Evolutionary conservation across 2,797 vertebrate genomes (phyloP).

Genomic region (Phalanger gymnotis): DNA sequence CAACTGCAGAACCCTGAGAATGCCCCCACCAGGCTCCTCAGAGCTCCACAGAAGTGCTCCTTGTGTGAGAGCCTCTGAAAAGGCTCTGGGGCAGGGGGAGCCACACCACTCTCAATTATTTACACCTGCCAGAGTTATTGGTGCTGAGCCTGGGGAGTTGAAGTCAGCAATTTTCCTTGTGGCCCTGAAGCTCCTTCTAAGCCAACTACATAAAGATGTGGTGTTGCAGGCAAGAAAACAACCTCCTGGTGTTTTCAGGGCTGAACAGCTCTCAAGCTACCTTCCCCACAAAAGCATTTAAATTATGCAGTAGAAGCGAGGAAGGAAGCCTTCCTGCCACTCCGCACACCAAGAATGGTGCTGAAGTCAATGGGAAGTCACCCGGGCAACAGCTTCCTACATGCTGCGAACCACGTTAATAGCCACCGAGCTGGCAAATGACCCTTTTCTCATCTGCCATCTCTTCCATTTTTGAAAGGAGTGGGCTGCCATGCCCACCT

Average conservation of each 20-base stretch:
- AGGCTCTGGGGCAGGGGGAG: neutral
- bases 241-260: slow-evolving; percentile 21
- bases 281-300: slow-evolving; percentile 29
- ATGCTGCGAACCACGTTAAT: neutral
- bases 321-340: neutral
- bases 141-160: slow-evolving; percentile 17
- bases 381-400: neutral
- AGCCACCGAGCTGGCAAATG: neutral
- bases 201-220: slow-evolving; percentile 45
- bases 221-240: slow-evolving; percentile 1
- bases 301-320: neutral
- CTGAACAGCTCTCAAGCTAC: neutral
- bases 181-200: slow-evolving; percentile 11
- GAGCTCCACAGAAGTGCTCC: neutral
- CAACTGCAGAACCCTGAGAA: neutral
- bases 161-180: slow-evolving; percentile 34
- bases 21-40: neutral
- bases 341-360: neutral
- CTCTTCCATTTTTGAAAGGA: neutral
- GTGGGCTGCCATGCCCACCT: neutral
- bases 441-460: neutral
- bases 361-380: neutral
- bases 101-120: slow-evolving; percentile 51
- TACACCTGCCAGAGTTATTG: neutral
- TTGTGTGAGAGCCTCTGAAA: neutral